Evolutionary conservation across 1,140 invertebrate genomes (phyloP).

Genomic region (Lasaia peninsularis): DNA sequence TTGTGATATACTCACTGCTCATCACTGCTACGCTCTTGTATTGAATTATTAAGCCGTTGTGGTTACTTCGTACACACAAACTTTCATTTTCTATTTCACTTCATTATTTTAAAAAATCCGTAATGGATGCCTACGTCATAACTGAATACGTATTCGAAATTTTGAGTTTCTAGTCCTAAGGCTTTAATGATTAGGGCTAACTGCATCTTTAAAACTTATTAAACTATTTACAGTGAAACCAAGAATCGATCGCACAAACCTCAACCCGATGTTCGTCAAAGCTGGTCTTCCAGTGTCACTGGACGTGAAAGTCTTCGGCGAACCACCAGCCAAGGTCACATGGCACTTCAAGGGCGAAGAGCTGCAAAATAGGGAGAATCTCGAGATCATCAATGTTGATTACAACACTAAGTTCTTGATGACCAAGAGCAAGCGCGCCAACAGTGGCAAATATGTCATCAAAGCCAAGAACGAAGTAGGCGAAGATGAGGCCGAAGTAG

Average conservation of each 20-base stretch:
- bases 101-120: too few relatives aligned
- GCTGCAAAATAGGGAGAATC: constrained; percentile 81
- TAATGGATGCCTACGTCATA: too few relatives aligned
- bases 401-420: constrained; percentile 95
- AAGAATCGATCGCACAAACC: constrained; percentile 93
- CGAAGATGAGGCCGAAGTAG: constrained; percentile 94
- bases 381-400: constrained; percentile 90
- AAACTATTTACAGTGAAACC: constrained; percentile 87
- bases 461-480: constrained; percentile 96
- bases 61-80: too few relatives aligned
- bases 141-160: too few relatives aligned
- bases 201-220: not conserved
- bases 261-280: constrained; percentile 91
- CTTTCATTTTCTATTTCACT: too few relatives aligned
- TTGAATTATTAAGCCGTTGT: too few relatives aligned
- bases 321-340: constrained; percentile 93
- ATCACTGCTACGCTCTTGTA: too few relatives aligned
- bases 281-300: constrained; percentile 93
- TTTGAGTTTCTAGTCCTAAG: too few relatives aligned
- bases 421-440: constrained; percentile 86
- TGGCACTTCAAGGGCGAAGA: constrained; percentile 92
- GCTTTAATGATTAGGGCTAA: too few relatives aligned
- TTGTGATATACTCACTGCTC: too few relatives aligned
- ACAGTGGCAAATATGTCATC: constrained; percentile 95
- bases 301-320: constrained; percentile 95